Evolutionary conservation across 1,140 invertebrate genomes (phyloP).

Genomic region (Riptortus pedestris): DNA sequence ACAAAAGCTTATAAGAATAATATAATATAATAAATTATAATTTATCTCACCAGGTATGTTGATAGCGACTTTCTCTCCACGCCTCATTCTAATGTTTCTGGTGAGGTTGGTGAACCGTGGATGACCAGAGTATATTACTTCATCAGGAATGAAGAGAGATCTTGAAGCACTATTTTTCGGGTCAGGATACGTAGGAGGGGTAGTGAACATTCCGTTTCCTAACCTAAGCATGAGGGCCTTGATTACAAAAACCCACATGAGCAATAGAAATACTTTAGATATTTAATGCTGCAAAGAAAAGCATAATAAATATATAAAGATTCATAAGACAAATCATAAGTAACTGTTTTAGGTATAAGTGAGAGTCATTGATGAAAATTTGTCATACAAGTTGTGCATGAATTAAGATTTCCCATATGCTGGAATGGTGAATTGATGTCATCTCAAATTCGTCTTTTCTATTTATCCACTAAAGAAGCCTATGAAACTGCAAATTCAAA

Average conservation of each 20-base stretch:
- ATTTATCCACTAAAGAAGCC: too few relatives aligned
- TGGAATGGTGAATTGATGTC: too few relatives aligned
- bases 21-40: too few relatives aligned
- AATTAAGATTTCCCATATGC: too few relatives aligned
- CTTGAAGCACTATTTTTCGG: constrained; percentile 63
- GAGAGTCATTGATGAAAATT: too few relatives aligned
- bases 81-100: constrained; percentile 78
- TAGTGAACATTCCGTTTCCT: constrained; percentile 81
- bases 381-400: too few relatives aligned
- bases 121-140: constrained; percentile 86
- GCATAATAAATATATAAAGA: constrained; percentile 7
- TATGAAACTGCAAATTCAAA: too few relatives aligned
- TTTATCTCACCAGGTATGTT: constrained; percentile 71
- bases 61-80: constrained; percentile 90
- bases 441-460: too few relatives aligned
- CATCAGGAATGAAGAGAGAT: constrained; percentile 92
- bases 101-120: constrained; percentile 92
- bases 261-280: constrained; percentile 14
- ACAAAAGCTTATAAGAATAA: too few relatives aligned
- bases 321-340: too few relatives aligned
- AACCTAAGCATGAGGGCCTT: constrained; percentile 47
- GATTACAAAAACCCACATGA: constrained; percentile 30
- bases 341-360: too few relatives aligned
- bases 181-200: constrained; percentile 57
- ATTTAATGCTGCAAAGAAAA: neutral